Percentiles rank a stretch among this genome's conserved stretches.
Conservation (phyloP, 2,797 vertebrate genomes). For the Malurus leucopterus region DNA sequence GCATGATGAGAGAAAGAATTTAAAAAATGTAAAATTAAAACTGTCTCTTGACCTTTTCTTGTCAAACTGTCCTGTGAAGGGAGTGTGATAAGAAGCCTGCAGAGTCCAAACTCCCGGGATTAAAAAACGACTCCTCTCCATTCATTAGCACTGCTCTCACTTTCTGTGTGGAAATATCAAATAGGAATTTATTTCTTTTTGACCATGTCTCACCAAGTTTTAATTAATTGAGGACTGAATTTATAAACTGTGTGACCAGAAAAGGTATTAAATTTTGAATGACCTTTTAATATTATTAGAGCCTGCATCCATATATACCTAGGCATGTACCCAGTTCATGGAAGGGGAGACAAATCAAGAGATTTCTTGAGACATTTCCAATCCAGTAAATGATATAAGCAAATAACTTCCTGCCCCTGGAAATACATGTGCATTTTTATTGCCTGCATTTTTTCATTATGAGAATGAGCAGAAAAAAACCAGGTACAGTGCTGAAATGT, state of each 20-base stretch:
- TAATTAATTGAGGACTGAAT: neutral
- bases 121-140: neutral
- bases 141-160: neutral
- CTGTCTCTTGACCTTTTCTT: constrained; percentile 44
- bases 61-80: neutral
- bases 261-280: neutral
- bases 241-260: neutral
- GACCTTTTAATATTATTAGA: neutral
- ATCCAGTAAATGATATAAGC: neutral
- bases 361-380: neutral
- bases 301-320: neutral
- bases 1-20: constrained; percentile 34
- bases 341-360: neutral
- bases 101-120: neutral
- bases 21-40: constrained; percentile 48
- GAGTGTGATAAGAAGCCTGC: constrained; percentile 9
- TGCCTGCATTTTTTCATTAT: neutral
- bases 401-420: neutral
- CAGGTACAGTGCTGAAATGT: neutral
- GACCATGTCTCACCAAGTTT: neutral
- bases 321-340: accelerated
- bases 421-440: neutral
- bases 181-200: neutral
- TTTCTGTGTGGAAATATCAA: neutral
- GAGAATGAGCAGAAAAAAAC: neutral